A percentile compares a stretch with the other conserved stretches of the same genome.
Conservation (phyloP, 2,888 invertebrate species). For the Globia sparganii region DNA sequence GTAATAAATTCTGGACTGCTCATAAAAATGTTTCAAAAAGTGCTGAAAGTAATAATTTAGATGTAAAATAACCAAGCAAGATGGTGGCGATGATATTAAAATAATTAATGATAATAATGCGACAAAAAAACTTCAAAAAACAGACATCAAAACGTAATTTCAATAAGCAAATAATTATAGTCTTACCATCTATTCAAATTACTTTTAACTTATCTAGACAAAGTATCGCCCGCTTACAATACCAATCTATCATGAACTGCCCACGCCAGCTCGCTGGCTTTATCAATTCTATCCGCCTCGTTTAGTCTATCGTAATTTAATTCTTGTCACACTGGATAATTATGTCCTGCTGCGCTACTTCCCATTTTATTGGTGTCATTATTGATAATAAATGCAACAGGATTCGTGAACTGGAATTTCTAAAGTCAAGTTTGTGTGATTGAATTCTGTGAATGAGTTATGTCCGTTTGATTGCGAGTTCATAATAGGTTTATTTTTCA, state of each 20-base stretch:
- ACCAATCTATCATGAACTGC: constrained; percentile 37
- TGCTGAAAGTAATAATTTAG: not conserved
- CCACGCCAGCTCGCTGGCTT: constrained; percentile 47
- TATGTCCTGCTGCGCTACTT: constrained; percentile 68
- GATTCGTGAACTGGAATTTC: constrained; percentile 61
- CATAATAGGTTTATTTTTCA: not conserved
- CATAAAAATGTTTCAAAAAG: not conserved
- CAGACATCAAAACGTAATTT: constrained; percentile 4
- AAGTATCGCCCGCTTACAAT: constrained; percentile 15
- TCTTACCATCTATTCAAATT: constrained; percentile 38
- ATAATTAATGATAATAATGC: not conserved
- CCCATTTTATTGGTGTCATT: constrained; percentile 66
- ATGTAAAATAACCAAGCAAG: not conserved
- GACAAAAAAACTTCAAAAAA: not conserved
- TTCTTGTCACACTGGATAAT: constrained; percentile 57
- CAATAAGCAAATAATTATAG: not conserved
- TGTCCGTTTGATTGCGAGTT: not conserved
- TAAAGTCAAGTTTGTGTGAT: constrained; percentile 60
- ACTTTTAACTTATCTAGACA: constrained; percentile 27
- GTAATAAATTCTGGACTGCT: not conserved
- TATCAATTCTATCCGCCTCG: constrained; percentile 63
- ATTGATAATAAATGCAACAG: constrained; percentile 66
- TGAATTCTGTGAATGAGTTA: constrained; percentile 25
- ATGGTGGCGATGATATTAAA: not conserved
- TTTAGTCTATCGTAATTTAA: constrained; percentile 52